These are phyloP conservation scores for Idaea biselata DNA, from an alignment of 2,888 invertebrate genomes.

Conservation along the genomic window DNA sequence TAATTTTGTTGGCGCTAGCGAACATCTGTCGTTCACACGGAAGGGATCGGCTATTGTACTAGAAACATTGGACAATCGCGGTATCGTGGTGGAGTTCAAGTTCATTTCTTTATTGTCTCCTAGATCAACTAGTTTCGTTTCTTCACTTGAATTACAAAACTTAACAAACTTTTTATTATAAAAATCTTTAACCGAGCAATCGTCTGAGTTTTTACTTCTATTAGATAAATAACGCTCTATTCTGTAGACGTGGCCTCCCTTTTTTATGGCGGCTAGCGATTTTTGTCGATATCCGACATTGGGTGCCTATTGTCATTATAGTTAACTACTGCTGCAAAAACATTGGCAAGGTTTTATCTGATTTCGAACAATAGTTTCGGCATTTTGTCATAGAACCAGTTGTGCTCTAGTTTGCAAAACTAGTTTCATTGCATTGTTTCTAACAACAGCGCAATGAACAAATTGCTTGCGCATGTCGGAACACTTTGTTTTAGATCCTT, in stretches of 20 bases:
- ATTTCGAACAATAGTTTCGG: constrained; percentile 45
- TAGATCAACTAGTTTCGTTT: constrained; percentile 3
- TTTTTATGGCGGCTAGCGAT: constrained; percentile 54
- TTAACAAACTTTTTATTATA: constrained; percentile 19
- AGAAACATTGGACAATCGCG: constrained; percentile 38
- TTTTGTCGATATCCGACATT: constrained; percentile 48
- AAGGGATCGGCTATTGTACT: constrained; percentile 58
- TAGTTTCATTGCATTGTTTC: constrained; percentile 58
- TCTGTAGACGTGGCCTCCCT: constrained; percentile 44
- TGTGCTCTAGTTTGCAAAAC: constrained; percentile 67
- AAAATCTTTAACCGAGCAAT: constrained; percentile 23
- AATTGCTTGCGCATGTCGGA: constrained; percentile 65
- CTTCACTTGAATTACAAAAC: constrained; percentile 7
- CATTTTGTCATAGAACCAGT: constrained; percentile 59
- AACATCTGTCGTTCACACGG: constrained; percentile 76
- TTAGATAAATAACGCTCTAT: constrained; percentile 22
- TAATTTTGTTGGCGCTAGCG: constrained; percentile 64
- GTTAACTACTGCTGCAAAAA: constrained; percentile 57
- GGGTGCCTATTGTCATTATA: constrained; percentile 50
- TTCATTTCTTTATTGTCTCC: constrained; percentile 1
- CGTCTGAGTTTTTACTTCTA: constrained; percentile 26
- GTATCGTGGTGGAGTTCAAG: constrained; percentile 10
- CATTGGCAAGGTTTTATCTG: constrained; percentile 64
- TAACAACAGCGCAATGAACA: constrained; percentile 61
- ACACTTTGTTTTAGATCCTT: constrained; percentile 54